Conservation (phyloP, 2,888 invertebrate genomes). For the Leucophenga maculata region DNA sequence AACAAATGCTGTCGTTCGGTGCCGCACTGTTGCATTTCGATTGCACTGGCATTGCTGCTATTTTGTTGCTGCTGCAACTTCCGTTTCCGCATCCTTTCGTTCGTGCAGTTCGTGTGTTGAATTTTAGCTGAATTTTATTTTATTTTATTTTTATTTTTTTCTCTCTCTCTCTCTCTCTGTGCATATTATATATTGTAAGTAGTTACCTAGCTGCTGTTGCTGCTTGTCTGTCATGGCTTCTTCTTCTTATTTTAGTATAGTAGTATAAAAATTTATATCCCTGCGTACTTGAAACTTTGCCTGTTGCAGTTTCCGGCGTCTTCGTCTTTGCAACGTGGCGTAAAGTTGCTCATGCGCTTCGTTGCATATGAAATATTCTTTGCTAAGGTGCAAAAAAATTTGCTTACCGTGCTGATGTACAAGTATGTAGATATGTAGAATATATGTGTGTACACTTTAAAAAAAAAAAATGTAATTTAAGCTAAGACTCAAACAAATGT, state of each 20-base stretch:
- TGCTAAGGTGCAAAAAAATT: conserved; percentile 5
- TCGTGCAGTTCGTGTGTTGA: background rate
- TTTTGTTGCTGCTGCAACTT: conserved; percentile 3
- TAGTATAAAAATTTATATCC: no score
- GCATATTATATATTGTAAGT: background rate
- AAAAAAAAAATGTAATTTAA: no score
- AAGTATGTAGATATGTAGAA: background rate
- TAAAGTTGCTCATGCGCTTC: background rate
- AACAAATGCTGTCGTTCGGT: conserved; percentile 7
- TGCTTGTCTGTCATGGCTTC: background rate
- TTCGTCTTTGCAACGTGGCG: background rate
- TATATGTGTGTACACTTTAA: background rate
- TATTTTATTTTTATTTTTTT: background rate
- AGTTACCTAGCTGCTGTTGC: background rate
- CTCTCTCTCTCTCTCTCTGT: no score
- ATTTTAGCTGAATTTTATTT: background rate
- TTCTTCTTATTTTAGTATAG: no score
- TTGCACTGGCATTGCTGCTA: no score
- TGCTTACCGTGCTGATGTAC: background rate
- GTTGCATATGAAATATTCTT: conserved; percentile 16
- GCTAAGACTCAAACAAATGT: no score
- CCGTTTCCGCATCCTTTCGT: conserved; percentile 15
- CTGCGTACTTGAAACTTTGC: conserved; percentile 16
- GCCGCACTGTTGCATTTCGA: no score
- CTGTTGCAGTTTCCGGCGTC: background rate